phyloP scores from a whole-genome alignment of 2,113 vertebrate genomes.

The Paradoxurus hermaphroditus region DNA sequence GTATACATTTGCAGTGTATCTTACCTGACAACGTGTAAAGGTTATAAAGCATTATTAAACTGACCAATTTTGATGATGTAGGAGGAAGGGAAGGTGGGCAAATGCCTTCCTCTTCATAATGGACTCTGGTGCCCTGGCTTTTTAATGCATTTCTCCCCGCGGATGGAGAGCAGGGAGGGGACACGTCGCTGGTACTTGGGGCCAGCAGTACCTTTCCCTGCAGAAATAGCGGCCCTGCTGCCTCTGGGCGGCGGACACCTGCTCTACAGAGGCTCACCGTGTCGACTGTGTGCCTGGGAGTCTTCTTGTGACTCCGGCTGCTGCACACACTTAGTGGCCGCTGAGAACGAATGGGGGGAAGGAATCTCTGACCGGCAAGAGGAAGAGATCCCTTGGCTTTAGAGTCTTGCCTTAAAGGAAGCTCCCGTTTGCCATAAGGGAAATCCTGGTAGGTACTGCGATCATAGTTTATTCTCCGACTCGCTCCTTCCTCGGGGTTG shows the following conservation, averaged over 20 bases:
- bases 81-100: not conserved
- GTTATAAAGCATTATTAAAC: slow-evolving; percentile 26
- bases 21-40: slow-evolving; percentile 40
- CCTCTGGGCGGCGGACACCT: not conserved
- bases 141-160: not conserved
- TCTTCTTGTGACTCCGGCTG: not conserved
- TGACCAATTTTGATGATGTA: slow-evolving; percentile 22
- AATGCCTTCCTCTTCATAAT: not conserved
- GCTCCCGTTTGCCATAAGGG: not conserved
- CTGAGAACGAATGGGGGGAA: not conserved
- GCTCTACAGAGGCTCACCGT: not conserved
- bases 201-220: not conserved
- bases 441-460: not conserved
- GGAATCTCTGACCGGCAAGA: not conserved
- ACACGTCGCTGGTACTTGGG: not conserved
- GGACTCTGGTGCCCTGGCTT: not conserved
- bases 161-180: not conserved
- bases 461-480: not conserved
- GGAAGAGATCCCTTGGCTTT: not conserved
- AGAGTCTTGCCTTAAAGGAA: not conserved
- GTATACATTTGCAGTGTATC: slow-evolving; percentile 37
- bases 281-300: not conserved
- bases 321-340: not conserved
- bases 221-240: not conserved
- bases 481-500: not conserved